Evolutionary conservation across 2,113 vertebrate species (phyloP).

Genomic region (Orthonyx spaldingii): DNA sequence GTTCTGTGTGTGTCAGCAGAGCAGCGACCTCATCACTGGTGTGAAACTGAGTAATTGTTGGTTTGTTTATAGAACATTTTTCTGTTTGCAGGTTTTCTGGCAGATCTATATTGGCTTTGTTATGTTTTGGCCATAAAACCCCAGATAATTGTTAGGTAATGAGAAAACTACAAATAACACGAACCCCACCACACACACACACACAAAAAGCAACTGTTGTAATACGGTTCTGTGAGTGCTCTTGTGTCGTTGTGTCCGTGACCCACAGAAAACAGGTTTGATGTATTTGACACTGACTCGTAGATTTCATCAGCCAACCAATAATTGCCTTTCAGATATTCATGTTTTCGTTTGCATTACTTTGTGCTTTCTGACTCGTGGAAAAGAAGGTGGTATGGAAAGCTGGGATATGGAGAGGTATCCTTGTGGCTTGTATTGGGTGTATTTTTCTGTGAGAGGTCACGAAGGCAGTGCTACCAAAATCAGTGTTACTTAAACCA

Average conservation of each 20-base stretch:
- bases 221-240: not conserved
- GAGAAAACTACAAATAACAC: not conserved
- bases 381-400: not conserved
- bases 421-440: fast-evolving
- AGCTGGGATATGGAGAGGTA: not conserved
- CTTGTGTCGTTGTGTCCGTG: not conserved
- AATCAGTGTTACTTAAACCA: too few relatives aligned
- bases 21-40: not conserved
- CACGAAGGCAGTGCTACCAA: not conserved
- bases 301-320: not conserved
- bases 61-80: not conserved
- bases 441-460: not conserved
- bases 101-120: not conserved
- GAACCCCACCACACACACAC: not conserved
- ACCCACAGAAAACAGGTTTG: not conserved
- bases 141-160: not conserved
- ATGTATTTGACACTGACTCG: fast-evolving
- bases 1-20: not conserved
- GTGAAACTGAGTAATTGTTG: not conserved
- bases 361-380: not conserved
- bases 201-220: not conserved
- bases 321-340: not conserved
- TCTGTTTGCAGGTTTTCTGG: not conserved
- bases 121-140: not conserved
- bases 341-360: not conserved